These are phyloP conservation scores for Beroe ovata DNA, from an alignment of 37 sponge, comb jelly and placozoan genomes.

Conservation along the genomic window DNA sequence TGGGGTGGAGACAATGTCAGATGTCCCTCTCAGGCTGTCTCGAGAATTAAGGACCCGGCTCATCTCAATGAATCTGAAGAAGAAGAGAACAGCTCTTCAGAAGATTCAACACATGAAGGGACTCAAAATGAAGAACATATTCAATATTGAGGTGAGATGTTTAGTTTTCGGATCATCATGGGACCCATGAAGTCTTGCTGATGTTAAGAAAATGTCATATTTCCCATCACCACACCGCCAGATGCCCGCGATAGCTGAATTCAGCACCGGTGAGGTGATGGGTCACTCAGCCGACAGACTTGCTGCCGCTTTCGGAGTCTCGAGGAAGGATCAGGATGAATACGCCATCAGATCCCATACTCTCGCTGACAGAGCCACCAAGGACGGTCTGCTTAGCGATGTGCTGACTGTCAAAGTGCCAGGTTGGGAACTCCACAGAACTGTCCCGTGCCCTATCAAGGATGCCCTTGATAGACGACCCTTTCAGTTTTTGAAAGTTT, in stretches of 20 bases:
- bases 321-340: constrained; percentile 89
- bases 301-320: constrained; percentile 84
- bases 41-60: constrained; percentile 83
- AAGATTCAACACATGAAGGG: constrained; percentile 53
- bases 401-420: constrained; percentile 79
- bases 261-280: constrained; percentile 97
- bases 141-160: constrained; percentile 45
- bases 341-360: constrained; percentile 87
- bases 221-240: no score
- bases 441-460: no score
- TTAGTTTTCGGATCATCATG: no score
- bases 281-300: constrained; percentile 93
- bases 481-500: no score
- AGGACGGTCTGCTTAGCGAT: constrained; percentile 77
- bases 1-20: constrained; percentile 96
- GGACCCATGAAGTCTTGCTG: no score
- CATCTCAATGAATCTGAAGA: constrained; percentile 74
- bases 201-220: no score
- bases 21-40: constrained; percentile 91
- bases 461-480: no score
- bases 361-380: constrained; percentile 80
- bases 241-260: constrained; percentile 92
- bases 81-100: constrained; percentile 26
- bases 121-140: constrained; percentile 32
- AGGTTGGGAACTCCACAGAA: constrained; percentile 76